A percentile compares a stretch with the other conserved stretches of the same genome.
Evolutionary conservation across 2,113 vertebrate genomes (phyloP).

Genomic region (Nibea coibor): DNA sequence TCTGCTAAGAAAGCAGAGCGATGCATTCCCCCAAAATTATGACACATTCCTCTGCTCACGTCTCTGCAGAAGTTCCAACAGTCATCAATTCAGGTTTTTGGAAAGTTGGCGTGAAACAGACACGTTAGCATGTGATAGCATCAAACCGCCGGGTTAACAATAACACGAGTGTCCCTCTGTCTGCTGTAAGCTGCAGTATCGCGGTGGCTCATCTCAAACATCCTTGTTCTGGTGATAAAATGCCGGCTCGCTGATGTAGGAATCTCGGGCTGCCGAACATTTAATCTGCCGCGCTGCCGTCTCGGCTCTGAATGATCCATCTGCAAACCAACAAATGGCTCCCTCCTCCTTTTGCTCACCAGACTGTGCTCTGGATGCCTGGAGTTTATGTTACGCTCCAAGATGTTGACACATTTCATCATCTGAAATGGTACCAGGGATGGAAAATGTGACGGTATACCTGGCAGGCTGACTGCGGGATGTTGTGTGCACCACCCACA

Average conservation of each 20-base stretch:
- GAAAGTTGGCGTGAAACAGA: background rate
- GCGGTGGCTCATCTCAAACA: conserved; percentile 22
- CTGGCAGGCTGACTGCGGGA: conserved; percentile 36
- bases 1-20: background rate
- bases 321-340: conserved; percentile 23
- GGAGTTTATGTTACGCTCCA: conserved; percentile 57
- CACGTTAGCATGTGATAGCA: conserved; percentile 11
- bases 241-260: background rate
- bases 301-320: conserved; percentile 54
- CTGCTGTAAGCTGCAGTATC: background rate
- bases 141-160: conserved; percentile 29
- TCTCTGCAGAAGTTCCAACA: background rate
- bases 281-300: conserved; percentile 17
- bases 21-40: background rate
- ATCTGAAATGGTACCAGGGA: conserved; percentile 53
- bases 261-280: conserved; percentile 15
- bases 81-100: background rate
- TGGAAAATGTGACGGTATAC: conserved; percentile 64
- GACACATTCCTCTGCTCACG: background rate
- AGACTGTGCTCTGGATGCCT: conserved; percentile 50
- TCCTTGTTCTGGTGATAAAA: conserved; percentile 4
- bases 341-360: conserved; percentile 26
- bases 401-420: conserved; percentile 66
- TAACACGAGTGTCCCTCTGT: conserved; percentile 5
- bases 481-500: conserved; percentile 32